Evolutionary conservation across 2,888 invertebrate genomes (phyloP).

Genomic region (Tortrix viridana): DNA sequence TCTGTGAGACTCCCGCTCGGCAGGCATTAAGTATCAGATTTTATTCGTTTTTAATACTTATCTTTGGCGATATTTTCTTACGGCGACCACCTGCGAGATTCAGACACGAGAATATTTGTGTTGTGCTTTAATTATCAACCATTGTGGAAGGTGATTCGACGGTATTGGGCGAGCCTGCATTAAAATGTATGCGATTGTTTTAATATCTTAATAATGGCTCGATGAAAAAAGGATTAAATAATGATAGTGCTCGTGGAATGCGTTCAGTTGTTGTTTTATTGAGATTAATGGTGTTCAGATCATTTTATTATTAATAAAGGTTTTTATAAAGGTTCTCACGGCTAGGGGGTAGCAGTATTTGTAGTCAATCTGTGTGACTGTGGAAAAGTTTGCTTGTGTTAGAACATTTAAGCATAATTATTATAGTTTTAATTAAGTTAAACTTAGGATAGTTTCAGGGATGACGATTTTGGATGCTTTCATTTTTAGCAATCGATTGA

Average conservation of each 20-base stretch:
- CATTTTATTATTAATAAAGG: constrained; percentile 2
- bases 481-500: no score
- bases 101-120: constrained; percentile 78
- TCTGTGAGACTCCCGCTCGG: constrained; percentile 11
- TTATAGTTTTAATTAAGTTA: no score
- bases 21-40: constrained; percentile 20
- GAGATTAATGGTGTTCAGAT: constrained; percentile 28
- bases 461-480: no score
- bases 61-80: constrained; percentile 53
- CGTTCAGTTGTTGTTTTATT: constrained; percentile 36
- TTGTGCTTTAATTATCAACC: constrained; percentile 80
- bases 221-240: constrained; percentile 31
- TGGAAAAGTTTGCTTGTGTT: background rate
- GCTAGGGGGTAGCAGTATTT: background rate
- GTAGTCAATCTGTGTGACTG: background rate
- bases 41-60: constrained; percentile 11
- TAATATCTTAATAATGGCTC: constrained; percentile 35
- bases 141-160: constrained; percentile 69
- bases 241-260: constrained; percentile 30
- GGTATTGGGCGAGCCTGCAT: constrained; percentile 40
- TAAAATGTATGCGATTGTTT: constrained; percentile 34
- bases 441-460: no score
- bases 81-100: constrained; percentile 77
- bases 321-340: constrained; percentile 1
- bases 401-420: background rate